Evolutionary conservation across 1,140 invertebrate species (phyloP), one percentile per base, ranked within the genome.

Genomic region (Aphidius ervi): DNA sequence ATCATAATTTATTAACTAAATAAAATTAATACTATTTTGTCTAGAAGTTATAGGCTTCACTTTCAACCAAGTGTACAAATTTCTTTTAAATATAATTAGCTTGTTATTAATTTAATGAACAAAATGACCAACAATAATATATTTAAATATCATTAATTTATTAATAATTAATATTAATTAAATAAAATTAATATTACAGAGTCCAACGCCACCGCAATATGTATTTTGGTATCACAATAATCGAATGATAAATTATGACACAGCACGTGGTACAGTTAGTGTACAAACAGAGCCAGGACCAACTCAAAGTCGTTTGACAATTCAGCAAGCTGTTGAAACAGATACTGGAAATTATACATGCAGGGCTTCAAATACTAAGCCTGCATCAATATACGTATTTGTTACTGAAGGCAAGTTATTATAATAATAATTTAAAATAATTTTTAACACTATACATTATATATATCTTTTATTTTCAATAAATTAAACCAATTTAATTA

Each of bases 221-320:
- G 91, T 94, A 53, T 93, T 93, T 81, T 93, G 91, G 92, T 93
- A 91, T 80, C 92, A 94, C 80, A 93, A 94, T 81, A 89, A 92
- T 71, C 86, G 88, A 58, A 93, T 94, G 89, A 93, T 94, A 80
- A 95, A 94, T 82, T 95, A 94, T 75, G 92, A 94, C 77, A 90
- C 87, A 42, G 85, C 88, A 4, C 83, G 92, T 52, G 89, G 91
- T 48, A 92, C 90, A 58, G 92, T 94, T 63, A 87, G 85, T 58
- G 91, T 94, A 67, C 88, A 93, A 78, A 93, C 91, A 31, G 90
- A 92, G 75, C 89, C 89, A 49, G 91, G 91, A 43, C 85, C 88
- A 61, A 93, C 91, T 8, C 90, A 93, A 77, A 92, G 89, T 64
- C 85, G 88, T 47, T 85, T 93, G 46, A 91, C 89, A 43, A 92